phyloP scores from a whole-genome alignment of 2,888 invertebrate genomes.

The Alsophila aescularia region DNA sequence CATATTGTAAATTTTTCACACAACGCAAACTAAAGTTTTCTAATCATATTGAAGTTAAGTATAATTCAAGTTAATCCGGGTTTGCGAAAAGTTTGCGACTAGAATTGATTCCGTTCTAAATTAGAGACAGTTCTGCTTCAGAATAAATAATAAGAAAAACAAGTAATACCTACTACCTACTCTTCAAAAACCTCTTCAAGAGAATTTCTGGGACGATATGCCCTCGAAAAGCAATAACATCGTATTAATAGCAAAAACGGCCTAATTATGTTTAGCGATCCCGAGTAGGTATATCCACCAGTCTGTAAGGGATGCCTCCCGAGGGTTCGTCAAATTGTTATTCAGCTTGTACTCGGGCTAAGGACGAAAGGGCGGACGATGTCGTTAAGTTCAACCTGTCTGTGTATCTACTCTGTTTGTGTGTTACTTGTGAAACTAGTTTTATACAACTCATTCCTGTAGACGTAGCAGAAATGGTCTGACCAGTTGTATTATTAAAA shows the following conservation, averaged over 20 bases:
- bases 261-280: slow-evolving; percentile 24
- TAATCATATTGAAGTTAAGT: too few relatives aligned
- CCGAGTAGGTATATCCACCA: background rate
- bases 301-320: slow-evolving; percentile 20
- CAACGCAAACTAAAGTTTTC: too few relatives aligned
- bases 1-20: too few relatives aligned
- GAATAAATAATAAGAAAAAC: too few relatives aligned
- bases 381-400: slow-evolving; percentile 19
- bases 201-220: slow-evolving; percentile 2
- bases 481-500: background rate
- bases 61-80: too few relatives aligned
- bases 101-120: too few relatives aligned
- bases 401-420: background rate
- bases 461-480: too few relatives aligned
- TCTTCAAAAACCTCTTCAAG: slow-evolving; percentile 2
- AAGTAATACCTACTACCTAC: background rate
- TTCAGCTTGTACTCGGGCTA: slow-evolving; percentile 4
- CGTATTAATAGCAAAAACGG: slow-evolving; percentile 24
- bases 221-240: slow-evolving; percentile 8
- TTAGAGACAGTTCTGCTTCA: too few relatives aligned
- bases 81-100: too few relatives aligned
- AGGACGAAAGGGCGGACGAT: slow-evolving; percentile 30
- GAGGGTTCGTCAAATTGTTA: slow-evolving; percentile 24
- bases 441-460: too few relatives aligned
- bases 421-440: background rate